Evolutionary conservation across 1,140 invertebrate species (phyloP).

Genomic region (Nephila pilipes): DNA sequence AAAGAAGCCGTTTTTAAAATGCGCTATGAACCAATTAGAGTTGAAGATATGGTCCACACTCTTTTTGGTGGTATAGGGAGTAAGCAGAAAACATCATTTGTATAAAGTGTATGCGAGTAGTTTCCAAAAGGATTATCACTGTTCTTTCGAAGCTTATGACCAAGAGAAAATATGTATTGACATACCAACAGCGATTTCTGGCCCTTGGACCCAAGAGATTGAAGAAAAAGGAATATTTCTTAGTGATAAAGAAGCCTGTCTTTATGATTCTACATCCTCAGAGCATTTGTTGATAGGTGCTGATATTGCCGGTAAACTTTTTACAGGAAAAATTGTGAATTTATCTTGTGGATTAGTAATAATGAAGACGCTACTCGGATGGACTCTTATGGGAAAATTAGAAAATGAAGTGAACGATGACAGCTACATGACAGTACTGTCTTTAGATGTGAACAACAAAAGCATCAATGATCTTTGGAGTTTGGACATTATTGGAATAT

Average conservation of each 20-base stretch:
- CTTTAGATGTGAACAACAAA: too few species aligned
- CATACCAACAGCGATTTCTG: background rate
- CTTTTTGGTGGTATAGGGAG: constrained; percentile 30
- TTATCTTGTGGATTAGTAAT: constrained; percentile 12
- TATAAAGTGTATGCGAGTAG: constrained; percentile 28
- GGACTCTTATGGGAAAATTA: constrained; percentile 47
- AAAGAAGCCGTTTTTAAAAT: background rate
- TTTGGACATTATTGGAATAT: too few species aligned
- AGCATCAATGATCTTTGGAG: too few species aligned
- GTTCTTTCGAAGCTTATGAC: constrained; percentile 32
- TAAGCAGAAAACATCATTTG: background rate
- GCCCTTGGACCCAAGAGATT: background rate
- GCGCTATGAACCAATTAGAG: background rate
- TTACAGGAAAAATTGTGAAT: constrained; percentile 19
- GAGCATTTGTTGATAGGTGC: too few species aligned
- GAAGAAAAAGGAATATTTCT: constrained; percentile 20
- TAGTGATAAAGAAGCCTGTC: background rate
- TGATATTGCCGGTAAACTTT: constrained; percentile 10
- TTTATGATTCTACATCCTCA: too few species aligned
- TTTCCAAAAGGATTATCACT: too few species aligned
- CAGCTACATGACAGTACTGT: too few species aligned
- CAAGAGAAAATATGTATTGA: constrained; percentile 49
- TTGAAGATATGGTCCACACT: background rate
- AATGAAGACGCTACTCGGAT: constrained; percentile 29
- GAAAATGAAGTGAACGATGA: too few species aligned